Evolutionary conservation across 2,113 vertebrate genomes (phyloP), one percentile per base, ranked within the genome.

Genomic region (Amia ocellicauda): DNA sequence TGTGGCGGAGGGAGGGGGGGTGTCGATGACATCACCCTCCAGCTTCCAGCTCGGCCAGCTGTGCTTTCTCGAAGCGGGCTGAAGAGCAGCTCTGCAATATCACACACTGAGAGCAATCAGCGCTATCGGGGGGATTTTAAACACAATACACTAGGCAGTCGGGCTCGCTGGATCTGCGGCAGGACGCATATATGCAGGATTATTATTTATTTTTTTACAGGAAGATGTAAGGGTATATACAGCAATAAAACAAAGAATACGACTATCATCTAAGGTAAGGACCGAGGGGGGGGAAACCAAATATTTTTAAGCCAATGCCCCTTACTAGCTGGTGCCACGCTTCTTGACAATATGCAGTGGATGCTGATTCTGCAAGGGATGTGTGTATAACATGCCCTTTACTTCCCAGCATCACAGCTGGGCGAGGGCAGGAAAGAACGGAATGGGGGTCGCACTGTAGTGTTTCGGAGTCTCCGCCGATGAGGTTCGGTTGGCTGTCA

Each of bases 141-240:
- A 60, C 50, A n/a, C 41, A 28, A 54, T 64, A 58, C 50, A 57
- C 19, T 49, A 58, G 50, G 58, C 43, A 68, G 71, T 54, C 42
- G 61, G 50, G 69, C 64, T 64, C 76, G 69, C 66, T 81, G 81
- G 84, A 86, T 80, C 74, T 73, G 76, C 74, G 59, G 71, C 74
- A 64, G 70, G 72, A 86, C 80, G 68, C 78, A 66, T 71, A 69
- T 62, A 62, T 63, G 66, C 63, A 74, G 85, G 81, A 85, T 81
- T 83, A 85, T 75, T 83, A 65, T 68, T 78, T 73, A 56, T 67
- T 79, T 70, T 63, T 76, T 63, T 60, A 65, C 13, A 83, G 74
- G 83, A 85, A 83, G 80, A 88, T 83, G 84, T 85, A 74, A 85
- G 69, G 79, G 67, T 57, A 60, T 63, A 64, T 77, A 67, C 62